Conservation (phyloP, 2,888 invertebrate species). For the Drosophila mimetica region DNA sequence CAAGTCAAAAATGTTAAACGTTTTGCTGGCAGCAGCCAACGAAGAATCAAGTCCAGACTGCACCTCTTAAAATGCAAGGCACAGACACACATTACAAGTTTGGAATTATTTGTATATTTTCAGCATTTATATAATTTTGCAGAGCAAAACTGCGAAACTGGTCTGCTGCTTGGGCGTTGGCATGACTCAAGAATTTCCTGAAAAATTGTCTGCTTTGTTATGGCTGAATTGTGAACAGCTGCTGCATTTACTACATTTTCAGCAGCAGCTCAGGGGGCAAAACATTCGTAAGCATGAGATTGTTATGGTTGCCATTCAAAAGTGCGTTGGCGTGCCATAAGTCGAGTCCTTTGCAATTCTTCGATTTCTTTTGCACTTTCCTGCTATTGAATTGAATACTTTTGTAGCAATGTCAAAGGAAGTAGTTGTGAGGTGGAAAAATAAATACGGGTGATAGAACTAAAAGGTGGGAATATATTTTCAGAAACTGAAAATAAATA, state of each 20-base stretch:
- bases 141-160: conserved; percentile 70
- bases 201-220: conserved; percentile 45
- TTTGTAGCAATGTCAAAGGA: not conserved
- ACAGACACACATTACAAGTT: conserved; percentile 24
- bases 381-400: not conserved
- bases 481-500: not conserved
- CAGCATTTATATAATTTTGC: conserved; percentile 70
- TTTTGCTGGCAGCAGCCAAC: conserved; percentile 41
- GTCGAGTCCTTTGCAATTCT: not conserved
- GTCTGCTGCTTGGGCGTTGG: conserved; percentile 67
- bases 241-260: conserved; percentile 16
- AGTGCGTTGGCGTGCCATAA: conserved; percentile 1
- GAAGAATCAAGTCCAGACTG: conserved; percentile 70
- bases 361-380: not conserved
- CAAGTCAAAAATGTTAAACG: conserved; percentile 53
- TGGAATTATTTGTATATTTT: conserved; percentile 55
- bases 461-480: not conserved
- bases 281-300: conserved; percentile 8
- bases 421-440: no score
- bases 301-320: conserved; percentile 13
- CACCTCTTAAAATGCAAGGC: conserved; percentile 59
- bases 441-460: not conserved
- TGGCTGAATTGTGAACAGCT: conserved; percentile 37
- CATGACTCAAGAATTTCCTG: conserved; percentile 74
- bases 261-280: conserved; percentile 9